phyloP scores from a whole-genome alignment of 1,140 invertebrate species.

The Drosophila rufa region DNA sequence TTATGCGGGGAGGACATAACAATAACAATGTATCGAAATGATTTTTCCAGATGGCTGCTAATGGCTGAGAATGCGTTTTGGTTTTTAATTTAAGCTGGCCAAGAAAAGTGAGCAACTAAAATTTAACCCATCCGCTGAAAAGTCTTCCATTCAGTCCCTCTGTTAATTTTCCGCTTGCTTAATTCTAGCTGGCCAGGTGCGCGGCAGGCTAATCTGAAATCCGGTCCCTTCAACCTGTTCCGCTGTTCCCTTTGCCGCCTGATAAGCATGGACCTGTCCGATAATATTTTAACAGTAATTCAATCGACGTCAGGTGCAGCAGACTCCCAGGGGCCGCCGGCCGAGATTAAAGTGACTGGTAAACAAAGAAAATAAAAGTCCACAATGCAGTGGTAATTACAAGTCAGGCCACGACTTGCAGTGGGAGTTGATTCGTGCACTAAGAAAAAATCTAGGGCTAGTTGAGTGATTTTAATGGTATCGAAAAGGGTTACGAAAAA shows the following conservation, averaged over 20 bases:
- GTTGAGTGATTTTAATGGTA: no score
- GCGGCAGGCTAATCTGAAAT: conserved; percentile 6
- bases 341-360: conserved; percentile 41
- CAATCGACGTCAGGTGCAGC: conserved; percentile 53
- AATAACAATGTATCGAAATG: conserved; percentile 1
- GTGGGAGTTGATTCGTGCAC: conserved; percentile 17
- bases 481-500: no score
- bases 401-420: conserved; percentile 50
- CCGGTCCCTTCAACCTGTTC: neutral
- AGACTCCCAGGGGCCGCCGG: conserved; percentile 9
- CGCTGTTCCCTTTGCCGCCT: neutral
- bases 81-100: neutral
- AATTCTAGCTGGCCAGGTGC: conserved; percentile 28
- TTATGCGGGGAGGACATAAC: conserved; percentile 11
- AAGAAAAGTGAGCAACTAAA: neutral
- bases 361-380: conserved; percentile 57
- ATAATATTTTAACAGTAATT: conserved; percentile 79
- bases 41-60: neutral
- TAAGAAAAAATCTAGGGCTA: neutral
- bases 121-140: conserved; percentile 4
- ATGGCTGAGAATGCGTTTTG: neutral
- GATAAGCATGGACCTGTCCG: conserved; percentile 50
- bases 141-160: neutral
- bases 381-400: conserved; percentile 81
- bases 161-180: conserved; percentile 37